Evolutionary conservation across 2,888 invertebrate species (phyloP).

Genomic region (Drosophila suboccidentalis): DNA sequence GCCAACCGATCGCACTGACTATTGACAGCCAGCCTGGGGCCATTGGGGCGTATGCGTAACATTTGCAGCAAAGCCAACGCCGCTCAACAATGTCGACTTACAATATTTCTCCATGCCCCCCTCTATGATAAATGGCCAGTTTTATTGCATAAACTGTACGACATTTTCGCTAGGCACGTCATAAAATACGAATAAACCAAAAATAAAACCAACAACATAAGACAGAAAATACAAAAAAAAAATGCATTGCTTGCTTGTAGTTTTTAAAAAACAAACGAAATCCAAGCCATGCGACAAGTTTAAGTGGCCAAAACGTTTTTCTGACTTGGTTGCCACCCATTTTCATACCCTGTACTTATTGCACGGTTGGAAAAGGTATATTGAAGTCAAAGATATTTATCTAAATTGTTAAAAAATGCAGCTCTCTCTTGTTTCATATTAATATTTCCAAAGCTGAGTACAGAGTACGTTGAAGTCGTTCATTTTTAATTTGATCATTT

Average conservation of each 20-base stretch:
- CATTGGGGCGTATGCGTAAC: constrained; percentile 79
- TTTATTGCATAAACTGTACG: constrained; percentile 80
- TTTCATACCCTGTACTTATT: constrained; percentile 13
- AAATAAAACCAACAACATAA: constrained; percentile 15
- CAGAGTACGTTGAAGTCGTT: constrained; percentile 14
- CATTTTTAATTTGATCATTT: neutral
- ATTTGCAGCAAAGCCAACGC: constrained; percentile 43
- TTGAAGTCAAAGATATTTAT: neutral
- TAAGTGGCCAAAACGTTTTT: constrained; percentile 67
- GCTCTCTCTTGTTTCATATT: neutral
- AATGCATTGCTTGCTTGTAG: constrained; percentile 35
- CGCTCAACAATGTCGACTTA: constrained; percentile 65
- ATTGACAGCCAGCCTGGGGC: constrained; percentile 65
- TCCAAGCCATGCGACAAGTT: constrained; percentile 70
- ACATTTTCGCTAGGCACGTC: constrained; percentile 71
- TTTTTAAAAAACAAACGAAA: constrained; percentile 37
- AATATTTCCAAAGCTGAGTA: neutral
- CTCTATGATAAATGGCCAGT: constrained; percentile 76
- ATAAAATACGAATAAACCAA: constrained; percentile 38
- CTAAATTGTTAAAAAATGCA: too few relatives aligned
- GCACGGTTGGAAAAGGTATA: neutral
- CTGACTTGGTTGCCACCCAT: constrained; percentile 61
- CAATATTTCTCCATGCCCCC: constrained; percentile 58
- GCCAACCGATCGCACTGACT: constrained; percentile 29
- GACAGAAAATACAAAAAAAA: constrained; percentile 30